Evolutionary conservation across 1,140 invertebrate species (phyloP), one percentile per base, ranked within the genome.

Genomic region (Battus philenor): DNA sequence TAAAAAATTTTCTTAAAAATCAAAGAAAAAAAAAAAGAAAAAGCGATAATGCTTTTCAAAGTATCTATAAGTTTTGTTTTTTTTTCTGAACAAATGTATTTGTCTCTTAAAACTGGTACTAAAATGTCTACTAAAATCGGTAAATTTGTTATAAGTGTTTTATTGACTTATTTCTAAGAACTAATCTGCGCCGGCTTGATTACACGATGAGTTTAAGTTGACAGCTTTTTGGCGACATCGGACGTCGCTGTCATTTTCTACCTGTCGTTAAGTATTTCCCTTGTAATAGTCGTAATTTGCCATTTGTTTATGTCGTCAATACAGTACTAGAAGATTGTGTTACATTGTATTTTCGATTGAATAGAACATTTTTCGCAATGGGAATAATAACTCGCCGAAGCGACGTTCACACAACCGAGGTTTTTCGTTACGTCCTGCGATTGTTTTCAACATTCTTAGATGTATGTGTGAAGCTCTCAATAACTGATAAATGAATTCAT

Each of bases 391-490:
- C n/a, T n/a, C 18, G 18, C 18, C 6, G n/a, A 34, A 10, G 30
- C 24, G 33, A 30, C 30, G 27, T 41, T 48, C 46, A 46, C 44
- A 51, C 16, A 33, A 31, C 30, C 22, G 29, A 29, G 12, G 50
- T 50, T n/a, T 60, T 68, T 68, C 54, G 24, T 68, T 54, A 47
- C 45, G 50, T 57, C 48, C 38, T 50, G 31, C 22, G 38, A 59
- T 60, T 59, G 53, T 58, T 46, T 65, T 44, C 29, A 44, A 18
- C 52, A 70, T 69, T 68, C 38, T 11, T 47, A 62, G 54, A 47
- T n/a, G n/a, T n/a, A n/a, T n/a, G n/a, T n/a, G n/a, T n/a, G n/a
- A n/a, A n/a, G n/a, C n/a, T n/a, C n/a, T n/a, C n/a, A n/a, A n/a
- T n/a, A n/a, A n/a, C n/a, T n/a, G n/a, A n/a, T n/a, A n/a, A n/a